Conservation (phyloP, 2,113 vertebrate species). For the Cottus gobio region DNA sequence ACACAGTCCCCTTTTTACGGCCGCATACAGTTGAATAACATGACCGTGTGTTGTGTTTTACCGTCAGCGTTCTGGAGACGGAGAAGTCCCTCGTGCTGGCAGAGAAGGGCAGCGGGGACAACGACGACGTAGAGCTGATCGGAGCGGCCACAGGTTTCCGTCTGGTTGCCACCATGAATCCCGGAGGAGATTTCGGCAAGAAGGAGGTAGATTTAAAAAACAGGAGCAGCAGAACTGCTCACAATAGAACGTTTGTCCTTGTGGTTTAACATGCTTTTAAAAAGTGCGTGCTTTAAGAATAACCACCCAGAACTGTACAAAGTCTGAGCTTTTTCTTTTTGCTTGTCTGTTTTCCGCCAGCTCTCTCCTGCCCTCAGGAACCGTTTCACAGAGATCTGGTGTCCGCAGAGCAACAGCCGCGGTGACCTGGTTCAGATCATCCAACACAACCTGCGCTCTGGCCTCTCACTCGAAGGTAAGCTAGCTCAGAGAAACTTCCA, state of each 20-base stretch:
- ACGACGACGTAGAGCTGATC: constrained; percentile 90
- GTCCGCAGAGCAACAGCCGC: constrained; percentile 90
- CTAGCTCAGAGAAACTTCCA: background rate
- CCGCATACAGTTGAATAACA: background rate
- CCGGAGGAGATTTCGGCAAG: constrained; percentile 98
- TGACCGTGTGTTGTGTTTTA: constrained; percentile 16
- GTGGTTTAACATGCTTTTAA: background rate
- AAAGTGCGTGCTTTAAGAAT: background rate
- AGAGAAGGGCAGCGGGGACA: constrained; percentile 92
- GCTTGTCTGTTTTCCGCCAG: constrained; percentile 73
- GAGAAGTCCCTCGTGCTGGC: constrained; percentile 93
- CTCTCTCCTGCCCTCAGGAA: constrained; percentile 96
- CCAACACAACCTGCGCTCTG: constrained; percentile 88
- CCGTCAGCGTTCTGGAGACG: constrained; percentile 84
- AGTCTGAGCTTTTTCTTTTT: constrained; percentile 8
- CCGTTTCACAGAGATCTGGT: constrained; percentile 98
- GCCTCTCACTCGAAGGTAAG: constrained; percentile 84
- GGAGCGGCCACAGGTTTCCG: constrained; percentile 87
- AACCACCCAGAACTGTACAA: background rate
- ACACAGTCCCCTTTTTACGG: background rate
- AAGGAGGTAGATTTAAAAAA: constrained; percentile 89
- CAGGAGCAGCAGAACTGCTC: background rate
- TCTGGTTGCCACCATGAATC: constrained; percentile 98
- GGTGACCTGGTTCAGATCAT: constrained; percentile 93
- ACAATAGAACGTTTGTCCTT: background rate